These are phyloP conservation scores for Calosoma granatense DNA, from an alignment of 1,140 invertebrate genomes.

Conservation along the genomic window DNA sequence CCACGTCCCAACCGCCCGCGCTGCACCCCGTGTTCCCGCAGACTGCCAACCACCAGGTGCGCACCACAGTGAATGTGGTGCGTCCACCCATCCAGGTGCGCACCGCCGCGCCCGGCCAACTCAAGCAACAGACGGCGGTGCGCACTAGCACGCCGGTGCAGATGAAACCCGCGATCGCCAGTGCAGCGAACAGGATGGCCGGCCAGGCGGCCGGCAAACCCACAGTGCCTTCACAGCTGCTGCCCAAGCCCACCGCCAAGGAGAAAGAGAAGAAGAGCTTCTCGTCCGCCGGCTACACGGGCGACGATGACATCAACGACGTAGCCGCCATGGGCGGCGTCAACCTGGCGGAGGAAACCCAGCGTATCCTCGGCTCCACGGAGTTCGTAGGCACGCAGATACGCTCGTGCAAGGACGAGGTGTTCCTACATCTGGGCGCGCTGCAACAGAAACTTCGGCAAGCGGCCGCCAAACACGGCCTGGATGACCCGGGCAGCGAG, in stretches of 20 bases:
- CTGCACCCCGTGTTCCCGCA: constrained; percentile 31
- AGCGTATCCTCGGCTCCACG: constrained; percentile 88
- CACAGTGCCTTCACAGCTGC: constrained; percentile 29
- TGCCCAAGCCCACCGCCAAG: constrained; percentile 37
- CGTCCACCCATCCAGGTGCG: constrained; percentile 28
- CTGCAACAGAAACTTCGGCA: constrained; percentile 69
- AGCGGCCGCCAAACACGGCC: constrained; percentile 60
- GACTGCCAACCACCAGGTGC: constrained; percentile 19
- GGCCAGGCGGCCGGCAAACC: constrained; percentile 27
- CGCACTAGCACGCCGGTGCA: constrained; percentile 18
- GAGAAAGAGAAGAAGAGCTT: constrained; percentile 56
- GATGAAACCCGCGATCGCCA: constrained; percentile 13
- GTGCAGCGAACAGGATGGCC: constrained; percentile 21
- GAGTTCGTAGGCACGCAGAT: constrained; percentile 95
- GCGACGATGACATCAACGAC: constrained; percentile 94
- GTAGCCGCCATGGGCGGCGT: constrained; percentile 98
- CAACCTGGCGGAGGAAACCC: constrained; percentile 93
- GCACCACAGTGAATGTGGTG: constrained; percentile 20
- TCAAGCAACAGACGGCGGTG: constrained; percentile 18
- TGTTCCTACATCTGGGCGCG: constrained; percentile 68
- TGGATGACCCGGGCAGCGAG: constrained; percentile 81
- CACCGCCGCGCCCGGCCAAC: constrained; percentile 16
- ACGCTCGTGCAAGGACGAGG: constrained; percentile 90
- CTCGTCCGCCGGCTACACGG: constrained; percentile 41
- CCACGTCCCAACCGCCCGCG: constrained; percentile 31